Percentiles rank a stretch among this genome's conserved stretches.
These are phyloP conservation scores for Apistogramma diplotaenia DNA, from an alignment of 2,113 vertebrate genomes.

Conservation along the genomic window DNA sequence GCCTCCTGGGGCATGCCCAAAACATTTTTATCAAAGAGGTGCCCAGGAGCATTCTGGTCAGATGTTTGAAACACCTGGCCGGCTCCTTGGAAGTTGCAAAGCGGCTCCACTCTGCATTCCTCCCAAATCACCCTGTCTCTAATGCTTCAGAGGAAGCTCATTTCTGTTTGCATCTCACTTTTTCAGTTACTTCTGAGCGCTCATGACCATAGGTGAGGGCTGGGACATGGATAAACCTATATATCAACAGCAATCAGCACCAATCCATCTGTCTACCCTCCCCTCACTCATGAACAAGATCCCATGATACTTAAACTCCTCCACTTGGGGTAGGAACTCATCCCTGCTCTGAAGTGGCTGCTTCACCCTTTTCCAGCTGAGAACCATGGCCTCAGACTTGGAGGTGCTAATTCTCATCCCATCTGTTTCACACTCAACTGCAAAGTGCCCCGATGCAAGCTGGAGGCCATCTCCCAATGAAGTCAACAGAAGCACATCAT, in stretches of 20 bases:
- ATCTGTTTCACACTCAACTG: background rate
- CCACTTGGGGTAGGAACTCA: no score
- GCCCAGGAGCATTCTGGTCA: background rate
- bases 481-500: background rate
- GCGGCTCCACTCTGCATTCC: background rate
- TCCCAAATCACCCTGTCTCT: background rate
- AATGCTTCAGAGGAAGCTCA: background rate
- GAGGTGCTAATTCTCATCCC: background rate
- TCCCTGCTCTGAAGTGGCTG: no score
- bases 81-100: background rate
- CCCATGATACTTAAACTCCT: background rate
- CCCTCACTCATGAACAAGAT: background rate
- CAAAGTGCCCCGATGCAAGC: background rate
- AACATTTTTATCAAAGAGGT: background rate
- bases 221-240: background rate
- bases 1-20: background rate
- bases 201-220: background rate
- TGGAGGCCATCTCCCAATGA: background rate
- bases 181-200: background rate
- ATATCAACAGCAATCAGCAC: no score
- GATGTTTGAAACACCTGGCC: background rate
- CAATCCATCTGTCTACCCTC: background rate
- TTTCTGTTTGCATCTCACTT: background rate
- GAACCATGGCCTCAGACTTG: background rate
- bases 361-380: background rate